Conservation (phyloP, 2,888 invertebrate genomes). For the Spilarctia lutea region DNA sequence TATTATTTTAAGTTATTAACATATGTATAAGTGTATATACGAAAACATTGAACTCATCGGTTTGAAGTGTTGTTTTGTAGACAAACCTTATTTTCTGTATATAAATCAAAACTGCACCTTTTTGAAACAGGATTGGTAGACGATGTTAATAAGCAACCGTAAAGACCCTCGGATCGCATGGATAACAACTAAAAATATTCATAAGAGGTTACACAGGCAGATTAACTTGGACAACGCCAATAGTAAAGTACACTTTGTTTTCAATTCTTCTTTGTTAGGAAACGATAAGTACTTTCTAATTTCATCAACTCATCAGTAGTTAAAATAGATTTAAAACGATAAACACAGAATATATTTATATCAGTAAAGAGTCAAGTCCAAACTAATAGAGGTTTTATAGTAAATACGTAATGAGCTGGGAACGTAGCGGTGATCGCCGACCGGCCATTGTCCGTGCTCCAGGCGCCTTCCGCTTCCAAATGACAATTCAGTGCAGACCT, state of each 20-base stretch:
- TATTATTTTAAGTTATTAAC: neutral
- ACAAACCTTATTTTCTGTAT: too few species aligned
- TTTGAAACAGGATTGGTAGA: too few species aligned
- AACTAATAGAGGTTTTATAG: slow-evolving; percentile 74
- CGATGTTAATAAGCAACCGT: too few species aligned
- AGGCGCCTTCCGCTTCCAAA: slow-evolving; percentile 78
- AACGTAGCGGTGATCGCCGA: slow-evolving; percentile 77
- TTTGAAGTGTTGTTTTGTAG: neutral
- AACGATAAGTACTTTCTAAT: neutral
- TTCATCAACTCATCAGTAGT: neutral
- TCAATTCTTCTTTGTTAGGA: neutral
- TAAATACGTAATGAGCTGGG: slow-evolving; percentile 84
- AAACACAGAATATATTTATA: slow-evolving; percentile 5
- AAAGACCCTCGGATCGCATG: too few species aligned
- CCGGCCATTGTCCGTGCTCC: slow-evolving; percentile 80
- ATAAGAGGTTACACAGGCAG: neutral
- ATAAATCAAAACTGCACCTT: too few species aligned
- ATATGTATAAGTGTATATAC: neutral
- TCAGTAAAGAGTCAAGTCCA: slow-evolving; percentile 53
- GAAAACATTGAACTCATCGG: neutral
- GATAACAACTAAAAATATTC: neutral
- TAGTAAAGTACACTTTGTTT: neutral
- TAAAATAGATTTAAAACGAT: neutral
- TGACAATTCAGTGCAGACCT: slow-evolving; percentile 69
- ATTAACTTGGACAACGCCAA: neutral